A percentile compares a stretch with the other conserved stretches of the same genome.
Conservation (phyloP, 2,888 invertebrate genomes). For the Panopea generosa region DNA sequence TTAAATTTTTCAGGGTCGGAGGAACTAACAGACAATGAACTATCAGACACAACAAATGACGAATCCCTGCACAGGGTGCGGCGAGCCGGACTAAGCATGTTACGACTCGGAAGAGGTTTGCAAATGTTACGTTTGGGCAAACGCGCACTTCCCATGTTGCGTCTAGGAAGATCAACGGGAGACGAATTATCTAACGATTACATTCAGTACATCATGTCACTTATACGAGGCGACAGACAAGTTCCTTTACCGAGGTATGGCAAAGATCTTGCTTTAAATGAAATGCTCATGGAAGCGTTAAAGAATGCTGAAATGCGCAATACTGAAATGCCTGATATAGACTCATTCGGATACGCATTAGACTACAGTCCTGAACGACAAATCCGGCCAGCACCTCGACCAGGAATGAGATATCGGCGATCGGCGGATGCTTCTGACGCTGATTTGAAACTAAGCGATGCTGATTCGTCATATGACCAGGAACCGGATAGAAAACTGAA, state of each 20-base stretch:
- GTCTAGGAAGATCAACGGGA: conserved; percentile 64
- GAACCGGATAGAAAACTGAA: not conserved
- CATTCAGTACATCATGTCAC: conserved; percentile 47
- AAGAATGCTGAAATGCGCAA: conserved; percentile 50
- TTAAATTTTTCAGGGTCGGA: conserved; percentile 44
- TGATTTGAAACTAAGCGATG: not conserved
- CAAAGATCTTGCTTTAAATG: conserved; percentile 62
- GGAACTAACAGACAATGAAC: conserved; percentile 28
- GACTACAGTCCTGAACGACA: conserved; percentile 54
- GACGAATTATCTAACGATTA: conserved; percentile 44
- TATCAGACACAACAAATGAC: conserved; percentile 29
- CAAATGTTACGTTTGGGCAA: conserved; percentile 78
- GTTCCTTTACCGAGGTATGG: conserved; percentile 71
- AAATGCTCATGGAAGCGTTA: conserved; percentile 57
- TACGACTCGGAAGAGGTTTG: conserved; percentile 71
- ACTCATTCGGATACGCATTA: conserved; percentile 46
- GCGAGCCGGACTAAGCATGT: conserved; percentile 69
- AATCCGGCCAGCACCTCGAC: conserved; percentile 66
- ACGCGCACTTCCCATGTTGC: conserved; percentile 67
- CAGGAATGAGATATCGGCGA: conserved; percentile 57
- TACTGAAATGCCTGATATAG: conserved; percentile 28
- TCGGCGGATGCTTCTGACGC: conserved; percentile 13
- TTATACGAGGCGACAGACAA: conserved; percentile 55
- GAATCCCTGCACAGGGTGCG: conserved; percentile 61
- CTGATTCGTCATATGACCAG: not conserved